Conservation (phyloP, 2,797 vertebrate genomes). For the Fratercula arctica region DNA sequence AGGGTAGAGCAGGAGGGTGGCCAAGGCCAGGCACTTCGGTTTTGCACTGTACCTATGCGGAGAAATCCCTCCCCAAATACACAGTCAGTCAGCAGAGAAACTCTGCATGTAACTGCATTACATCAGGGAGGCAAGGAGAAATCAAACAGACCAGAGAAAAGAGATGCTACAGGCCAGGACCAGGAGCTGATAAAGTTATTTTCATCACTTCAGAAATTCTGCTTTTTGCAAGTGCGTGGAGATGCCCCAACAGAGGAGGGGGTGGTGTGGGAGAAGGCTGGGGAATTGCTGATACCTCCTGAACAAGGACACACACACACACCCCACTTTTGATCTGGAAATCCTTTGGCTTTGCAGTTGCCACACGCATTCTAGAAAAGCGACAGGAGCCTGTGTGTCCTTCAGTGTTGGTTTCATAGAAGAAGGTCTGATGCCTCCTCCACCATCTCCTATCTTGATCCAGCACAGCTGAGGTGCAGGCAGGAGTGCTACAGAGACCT, state of each 20-base stretch:
- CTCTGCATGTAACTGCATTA: background rate
- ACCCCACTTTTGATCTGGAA: background rate
- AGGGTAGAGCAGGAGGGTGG: background rate
- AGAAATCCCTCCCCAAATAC: background rate
- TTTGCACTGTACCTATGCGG: background rate
- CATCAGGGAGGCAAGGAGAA: background rate
- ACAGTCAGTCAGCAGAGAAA: background rate
- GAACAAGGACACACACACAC: background rate
- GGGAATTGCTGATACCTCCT: background rate
- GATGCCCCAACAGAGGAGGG: background rate
- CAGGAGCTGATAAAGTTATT: background rate
- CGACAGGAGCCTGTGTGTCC: background rate
- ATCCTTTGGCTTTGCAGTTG: background rate
- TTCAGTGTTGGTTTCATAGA: background rate
- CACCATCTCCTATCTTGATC: background rate
- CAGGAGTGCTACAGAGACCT: background rate
- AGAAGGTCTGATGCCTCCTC: background rate
- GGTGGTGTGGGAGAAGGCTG: background rate
- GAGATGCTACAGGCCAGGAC: rapidly evolving
- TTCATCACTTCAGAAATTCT: background rate
- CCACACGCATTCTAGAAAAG: background rate
- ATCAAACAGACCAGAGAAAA: background rate
- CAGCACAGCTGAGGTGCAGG: constrained; percentile 36
- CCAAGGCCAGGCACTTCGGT: rapidly evolving
- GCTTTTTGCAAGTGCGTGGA: background rate